Conservation (phyloP, 2,797 vertebrate genomes). For the Sciaenops ocellatus region DNA sequence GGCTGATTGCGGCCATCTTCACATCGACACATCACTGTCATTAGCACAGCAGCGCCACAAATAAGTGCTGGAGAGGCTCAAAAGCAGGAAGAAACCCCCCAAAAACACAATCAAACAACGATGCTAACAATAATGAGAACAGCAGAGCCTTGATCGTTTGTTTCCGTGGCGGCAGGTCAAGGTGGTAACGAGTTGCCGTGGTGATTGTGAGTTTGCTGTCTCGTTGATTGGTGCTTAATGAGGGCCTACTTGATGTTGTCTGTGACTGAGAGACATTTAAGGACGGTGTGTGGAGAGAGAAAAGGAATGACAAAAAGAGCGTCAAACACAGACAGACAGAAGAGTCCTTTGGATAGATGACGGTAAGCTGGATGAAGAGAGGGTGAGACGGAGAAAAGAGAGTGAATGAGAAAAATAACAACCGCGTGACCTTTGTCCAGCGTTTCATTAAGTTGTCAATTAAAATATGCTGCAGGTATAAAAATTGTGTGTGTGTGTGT, state of each 20-base stretch:
- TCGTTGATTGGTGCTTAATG: conserved; percentile 68
- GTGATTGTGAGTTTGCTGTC: conserved; percentile 46
- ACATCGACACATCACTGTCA: conserved; percentile 19
- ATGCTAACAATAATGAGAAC: conserved; percentile 46
- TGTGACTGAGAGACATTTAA: conserved; percentile 39
- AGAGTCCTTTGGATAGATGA: conserved; percentile 5
- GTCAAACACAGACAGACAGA: neutral
- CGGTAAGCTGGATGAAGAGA: neutral
- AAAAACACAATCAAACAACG: conserved; percentile 42
- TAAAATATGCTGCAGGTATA: conserved; percentile 42
- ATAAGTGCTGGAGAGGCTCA: conserved; percentile 21
- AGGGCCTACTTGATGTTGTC: conserved; percentile 56
- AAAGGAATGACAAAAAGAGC: neutral
- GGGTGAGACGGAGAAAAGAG: neutral
- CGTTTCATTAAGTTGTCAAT: conserved; percentile 54
- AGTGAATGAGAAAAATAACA: conserved; percentile 48
- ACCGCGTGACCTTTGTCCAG: conserved; percentile 39
- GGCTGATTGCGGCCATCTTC: conserved; percentile 44
- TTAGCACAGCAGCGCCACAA: conserved; percentile 8
- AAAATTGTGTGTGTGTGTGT: neutral
- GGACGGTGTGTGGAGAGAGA: conserved; percentile 1
- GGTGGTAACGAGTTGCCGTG: conserved; percentile 53
- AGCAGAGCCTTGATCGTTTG: conserved; percentile 30
- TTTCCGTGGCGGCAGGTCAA: conserved; percentile 46
- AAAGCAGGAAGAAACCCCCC: too few relatives aligned